Evolutionary conservation across 2,888 invertebrate species (phyloP).

Genomic region (Pandemis heparana): DNA sequence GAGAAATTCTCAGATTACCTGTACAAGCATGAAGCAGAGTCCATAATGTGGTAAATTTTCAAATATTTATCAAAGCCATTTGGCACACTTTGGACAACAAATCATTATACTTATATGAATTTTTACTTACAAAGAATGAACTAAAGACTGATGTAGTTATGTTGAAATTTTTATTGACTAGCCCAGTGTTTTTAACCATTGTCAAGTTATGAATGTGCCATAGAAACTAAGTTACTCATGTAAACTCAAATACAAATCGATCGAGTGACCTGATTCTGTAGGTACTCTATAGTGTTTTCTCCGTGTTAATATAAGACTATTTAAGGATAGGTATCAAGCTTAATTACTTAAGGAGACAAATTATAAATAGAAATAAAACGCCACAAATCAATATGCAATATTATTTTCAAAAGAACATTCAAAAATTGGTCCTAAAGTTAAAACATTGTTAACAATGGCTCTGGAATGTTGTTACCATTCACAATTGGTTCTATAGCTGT

Average conservation of each 20-base stretch:
- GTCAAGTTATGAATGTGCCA: slow-evolving; percentile 52
- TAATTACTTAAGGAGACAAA: not conserved
- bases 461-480: slow-evolving; percentile 83
- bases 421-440: slow-evolving; percentile 86
- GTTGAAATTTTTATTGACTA: not conserved
- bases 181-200: not conserved
- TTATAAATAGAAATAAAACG: slow-evolving; percentile 57
- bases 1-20: slow-evolving; percentile 82
- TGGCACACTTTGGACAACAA: not conserved
- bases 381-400: slow-evolving; percentile 80
- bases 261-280: not conserved
- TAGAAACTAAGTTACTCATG: slow-evolving; percentile 45
- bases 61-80: not conserved
- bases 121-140: not conserved
- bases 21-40: slow-evolving; percentile 84
- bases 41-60: slow-evolving; percentile 84
- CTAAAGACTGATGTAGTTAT: slow-evolving; percentile 1
- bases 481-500: slow-evolving; percentile 68
- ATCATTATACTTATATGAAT: not conserved
- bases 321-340: not conserved
- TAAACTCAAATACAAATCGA: not conserved
- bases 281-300: slow-evolving; percentile 73
- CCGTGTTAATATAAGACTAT: slow-evolving; percentile 48
- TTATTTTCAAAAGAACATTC: slow-evolving; percentile 85
- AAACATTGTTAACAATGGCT: slow-evolving; percentile 85